These are phyloP conservation scores for Xestia ashworthii DNA, from an alignment of 2,888 invertebrate genomes.

Conservation along the genomic window DNA sequence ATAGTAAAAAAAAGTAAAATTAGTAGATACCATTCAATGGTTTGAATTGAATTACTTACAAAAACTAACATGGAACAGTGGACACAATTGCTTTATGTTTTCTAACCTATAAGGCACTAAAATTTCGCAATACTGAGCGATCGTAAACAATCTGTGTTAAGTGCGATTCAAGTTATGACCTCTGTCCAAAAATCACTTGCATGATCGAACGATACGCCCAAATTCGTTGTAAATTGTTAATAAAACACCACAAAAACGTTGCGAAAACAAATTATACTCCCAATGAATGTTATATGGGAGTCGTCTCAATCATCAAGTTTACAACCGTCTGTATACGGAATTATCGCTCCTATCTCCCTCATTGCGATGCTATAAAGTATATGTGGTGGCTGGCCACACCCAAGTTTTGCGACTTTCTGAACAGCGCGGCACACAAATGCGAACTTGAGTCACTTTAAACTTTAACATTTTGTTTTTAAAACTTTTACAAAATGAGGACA, in stretches of 20 bases:
- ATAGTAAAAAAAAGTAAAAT: no score
- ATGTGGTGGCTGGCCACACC: slow-evolving; percentile 55
- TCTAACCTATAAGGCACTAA: background rate
- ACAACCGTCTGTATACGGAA: slow-evolving; percentile 59
- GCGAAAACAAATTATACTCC: slow-evolving; percentile 55
- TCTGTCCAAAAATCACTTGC: slow-evolving; percentile 37
- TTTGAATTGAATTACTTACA: no score
- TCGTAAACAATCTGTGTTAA: slow-evolving; percentile 17
- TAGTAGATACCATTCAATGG: no score
- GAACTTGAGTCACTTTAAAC: slow-evolving; percentile 32
- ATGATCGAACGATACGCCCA: slow-evolving; percentile 38
- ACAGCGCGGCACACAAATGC: slow-evolving; percentile 57
- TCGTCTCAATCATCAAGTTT: slow-evolving; percentile 61
- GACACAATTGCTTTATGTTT: no score
- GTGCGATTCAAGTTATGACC: slow-evolving; percentile 26
- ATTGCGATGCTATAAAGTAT: slow-evolving; percentile 59
- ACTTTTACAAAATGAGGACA: background rate
- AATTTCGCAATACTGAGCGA: slow-evolving; percentile 2
- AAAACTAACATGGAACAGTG: no score
- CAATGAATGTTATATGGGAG: slow-evolving; percentile 54
- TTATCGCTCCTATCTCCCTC: slow-evolving; percentile 64
- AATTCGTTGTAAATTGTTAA: slow-evolving; percentile 37
- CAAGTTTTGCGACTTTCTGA: slow-evolving; percentile 55
- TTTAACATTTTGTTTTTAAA: slow-evolving; percentile 22
- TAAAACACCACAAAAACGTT: slow-evolving; percentile 46